Evolutionary conservation across 2,797 vertebrate genomes (phyloP), one percentile per base, ranked within the genome.

Genomic region (Ara ararauna): DNA sequence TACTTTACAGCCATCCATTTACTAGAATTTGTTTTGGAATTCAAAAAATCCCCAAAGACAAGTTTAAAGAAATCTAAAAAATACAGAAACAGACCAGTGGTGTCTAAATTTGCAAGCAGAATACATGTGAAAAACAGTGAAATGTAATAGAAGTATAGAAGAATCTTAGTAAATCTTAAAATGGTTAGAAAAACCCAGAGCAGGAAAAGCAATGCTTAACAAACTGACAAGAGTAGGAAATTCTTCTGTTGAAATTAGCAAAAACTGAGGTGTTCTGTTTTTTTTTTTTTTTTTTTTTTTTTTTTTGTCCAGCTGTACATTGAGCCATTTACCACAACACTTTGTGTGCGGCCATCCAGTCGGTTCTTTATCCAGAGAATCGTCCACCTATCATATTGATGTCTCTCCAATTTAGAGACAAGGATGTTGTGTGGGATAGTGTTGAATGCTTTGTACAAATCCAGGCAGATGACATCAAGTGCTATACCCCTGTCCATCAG

Each of bases 201-300:
- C 1, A 26, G 5, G 2, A 3, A 58, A 36, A n/a, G 26, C 12
- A 72, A 44, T 34, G 27, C 7, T 9, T 61, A 18, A 1, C 62
- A 22, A 56, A 36, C 7, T 27, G 1, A 20, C 26, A 87, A 15
- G 4, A 40, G 5, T 7, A 54, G 2, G 1, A 1, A 9, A 36
- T 30, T 58, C 64, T 94, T 75, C 7, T 38, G 6, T 65, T 45
- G 9, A 68, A 66, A 60, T 47, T 12, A 68, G 8, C 60, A 16
- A 48, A 72, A 12, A 47, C 21, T 22, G 18, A 51, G 15, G 3
- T 29, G 2, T 6, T 72, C 51, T 26, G 1, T 38, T 38, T 13
- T 40, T 13, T 40, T 40, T 40, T 12, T 5, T 40, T 40, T 21
- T 22, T 22, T 22, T 5, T n/a, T 48, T 4, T 83, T 67, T 18